Percentiles rank a stretch among this genome's conserved stretches.
Conservation (phyloP, 2,888 invertebrate genomes). For the Mythimna ferrago region DNA sequence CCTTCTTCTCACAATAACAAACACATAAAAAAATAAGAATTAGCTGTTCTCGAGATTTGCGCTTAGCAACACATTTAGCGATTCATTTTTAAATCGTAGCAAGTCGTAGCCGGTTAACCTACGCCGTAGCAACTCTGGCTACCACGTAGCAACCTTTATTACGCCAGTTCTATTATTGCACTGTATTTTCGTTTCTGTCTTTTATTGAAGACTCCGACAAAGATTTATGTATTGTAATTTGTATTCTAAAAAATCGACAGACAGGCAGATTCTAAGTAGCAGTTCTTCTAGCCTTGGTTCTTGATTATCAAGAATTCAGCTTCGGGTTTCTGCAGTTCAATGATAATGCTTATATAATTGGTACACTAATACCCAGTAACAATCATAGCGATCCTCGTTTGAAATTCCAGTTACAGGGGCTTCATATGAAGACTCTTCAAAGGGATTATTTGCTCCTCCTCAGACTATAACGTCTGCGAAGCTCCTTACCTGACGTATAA, state of each 20-base stretch:
- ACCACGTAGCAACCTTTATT: not conserved
- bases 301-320: too few relatives aligned
- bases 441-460: slow-evolving; percentile 11
- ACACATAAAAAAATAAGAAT: too few relatives aligned
- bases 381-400: not conserved
- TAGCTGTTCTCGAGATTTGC: too few relatives aligned
- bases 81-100: too few relatives aligned
- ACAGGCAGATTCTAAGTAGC: too few relatives aligned
- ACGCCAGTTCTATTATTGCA: not conserved
- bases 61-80: too few relatives aligned
- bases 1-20: too few relatives aligned
- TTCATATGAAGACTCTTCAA: slow-evolving; percentile 18
- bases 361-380: not conserved
- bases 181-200: not conserved
- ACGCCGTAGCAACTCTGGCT: not conserved
- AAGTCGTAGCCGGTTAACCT: not conserved
- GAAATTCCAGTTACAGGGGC: slow-evolving; percentile 14
- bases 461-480: slow-evolving; percentile 14
- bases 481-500: slow-evolving; percentile 20
- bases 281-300: too few relatives aligned
- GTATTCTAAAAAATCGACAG: not conserved
- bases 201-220: not conserved
- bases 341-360: slow-evolving; percentile 3
- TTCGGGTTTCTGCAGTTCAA: not conserved
- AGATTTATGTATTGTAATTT: not conserved